Evolutionary conservation across 2,797 vertebrate genomes (phyloP), one percentile per base, ranked within the genome.

Genomic region (Stomatorhinus walkeri): DNA sequence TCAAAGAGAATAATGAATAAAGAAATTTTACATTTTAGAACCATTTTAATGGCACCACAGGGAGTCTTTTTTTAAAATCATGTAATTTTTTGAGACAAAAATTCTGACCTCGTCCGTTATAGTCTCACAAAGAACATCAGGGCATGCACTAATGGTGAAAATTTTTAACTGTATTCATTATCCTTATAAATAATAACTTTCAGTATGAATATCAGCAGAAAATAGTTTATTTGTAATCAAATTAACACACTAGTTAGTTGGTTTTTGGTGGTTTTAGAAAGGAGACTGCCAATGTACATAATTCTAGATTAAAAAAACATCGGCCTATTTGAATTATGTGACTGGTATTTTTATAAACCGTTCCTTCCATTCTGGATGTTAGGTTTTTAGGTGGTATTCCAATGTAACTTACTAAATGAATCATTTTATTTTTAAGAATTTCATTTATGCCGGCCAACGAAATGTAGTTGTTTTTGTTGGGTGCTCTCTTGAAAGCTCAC

Each of bases 381-480:
- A 10, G 28, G 5, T 43, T 8, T 79, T 79, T 46, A 79, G 36
- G 2, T 79, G 72, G 2, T 43, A 79, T 79, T 46, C 72, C 28
- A 72, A 6, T 36, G 4, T 32, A 72, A 72, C 19, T 79, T 46
- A 79, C 32, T n/a, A 79, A 79, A 19, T n/a, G 16, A 79, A 79
- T 79, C 72, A 43, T 43, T 46, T 79, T 46, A 6, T 79, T 28
- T 46, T 12, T 72, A 72, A 36, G 1, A 72, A 32, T 32, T 56
- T 90, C 40, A 40, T 14, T 89, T 68, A 84, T n/a, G 24, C 5
- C 7, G 6, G 56, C 56, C 56, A 49, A n/a, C 16, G 59, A n/a
- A 85, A 85, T 85, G 91, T 92, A 89, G 91, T 90, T 91, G 90
- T 89, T 85, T 88, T 90, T 89, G 90, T 85, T 72, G 28, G 28